Evolutionary conservation across 2,888 invertebrate genomes (phyloP).

Genomic region (Papilio gigon): DNA sequence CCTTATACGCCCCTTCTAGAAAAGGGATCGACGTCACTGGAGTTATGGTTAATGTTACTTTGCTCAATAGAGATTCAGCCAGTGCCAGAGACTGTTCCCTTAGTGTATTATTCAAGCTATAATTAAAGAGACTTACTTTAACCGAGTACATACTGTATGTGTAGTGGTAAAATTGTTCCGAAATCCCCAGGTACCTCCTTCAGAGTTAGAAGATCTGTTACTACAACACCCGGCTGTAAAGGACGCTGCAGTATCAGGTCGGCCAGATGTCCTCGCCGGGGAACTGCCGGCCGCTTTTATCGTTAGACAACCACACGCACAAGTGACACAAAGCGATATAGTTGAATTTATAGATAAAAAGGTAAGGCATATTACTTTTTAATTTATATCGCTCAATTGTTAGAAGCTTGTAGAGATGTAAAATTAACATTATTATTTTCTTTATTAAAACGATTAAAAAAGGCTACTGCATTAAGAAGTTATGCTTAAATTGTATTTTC

Average conservation of each 20-base stretch:
- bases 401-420: no score
- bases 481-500: no score
- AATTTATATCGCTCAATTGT: not conserved
- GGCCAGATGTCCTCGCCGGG: slow-evolving; percentile 59
- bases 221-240: slow-evolving; percentile 62
- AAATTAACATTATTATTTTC: no score
- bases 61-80: no score
- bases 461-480: no score
- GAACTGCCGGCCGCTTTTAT: slow-evolving; percentile 70
- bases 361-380: slow-evolving; percentile 46
- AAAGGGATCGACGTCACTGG: no score
- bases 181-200: slow-evolving; percentile 62
- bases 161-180: not conserved
- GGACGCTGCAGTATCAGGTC: slow-evolving; percentile 65
- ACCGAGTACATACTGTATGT: not conserved
- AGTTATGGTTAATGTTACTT: no score
- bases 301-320: slow-evolving; percentile 53
- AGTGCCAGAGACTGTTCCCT: no score
- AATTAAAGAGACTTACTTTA: not conserved
- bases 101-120: not conserved
- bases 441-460: no score
- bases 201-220: slow-evolving; percentile 66
- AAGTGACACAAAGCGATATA: slow-evolving; percentile 60
- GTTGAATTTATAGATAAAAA: slow-evolving; percentile 59
- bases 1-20: no score